These are phyloP conservation scores for Sitta carolinensis DNA, from an alignment of 2,797 vertebrate genomes.

Conservation along the genomic window DNA sequence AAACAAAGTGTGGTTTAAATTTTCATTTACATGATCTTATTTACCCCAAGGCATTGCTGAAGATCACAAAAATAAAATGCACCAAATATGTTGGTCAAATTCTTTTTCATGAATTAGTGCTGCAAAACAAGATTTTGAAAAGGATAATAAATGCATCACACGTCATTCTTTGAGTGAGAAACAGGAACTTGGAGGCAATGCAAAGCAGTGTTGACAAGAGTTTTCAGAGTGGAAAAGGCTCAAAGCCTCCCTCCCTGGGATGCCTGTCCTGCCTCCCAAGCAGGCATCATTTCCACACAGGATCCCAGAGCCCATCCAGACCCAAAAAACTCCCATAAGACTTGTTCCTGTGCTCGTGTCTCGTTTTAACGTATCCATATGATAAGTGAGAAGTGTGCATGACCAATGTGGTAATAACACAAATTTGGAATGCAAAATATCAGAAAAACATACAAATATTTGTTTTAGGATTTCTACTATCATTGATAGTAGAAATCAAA, in stretches of 20 bases:
- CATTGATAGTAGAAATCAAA: background rate
- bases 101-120: background rate
- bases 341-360: background rate
- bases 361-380: background rate
- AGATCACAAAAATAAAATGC: background rate
- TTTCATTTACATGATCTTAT: background rate
- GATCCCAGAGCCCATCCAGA: background rate
- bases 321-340: background rate
- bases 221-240: background rate
- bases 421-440: background rate
- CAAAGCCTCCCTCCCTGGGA: background rate
- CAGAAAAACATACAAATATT: background rate
- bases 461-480: background rate
- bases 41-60: background rate
- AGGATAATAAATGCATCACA: background rate
- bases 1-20: background rate
- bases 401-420: background rate
- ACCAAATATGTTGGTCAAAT: background rate
- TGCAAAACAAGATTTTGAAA: background rate
- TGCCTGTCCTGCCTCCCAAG: background rate
- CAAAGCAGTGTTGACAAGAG: background rate
- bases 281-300: background rate
- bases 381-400: background rate
- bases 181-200: background rate
- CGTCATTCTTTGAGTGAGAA: background rate